A percentile compares a stretch with the other conserved stretches of the same genome.
Evolutionary conservation across 2,113 vertebrate species (phyloP).

Genomic region (Sorex fumeus): DNA sequence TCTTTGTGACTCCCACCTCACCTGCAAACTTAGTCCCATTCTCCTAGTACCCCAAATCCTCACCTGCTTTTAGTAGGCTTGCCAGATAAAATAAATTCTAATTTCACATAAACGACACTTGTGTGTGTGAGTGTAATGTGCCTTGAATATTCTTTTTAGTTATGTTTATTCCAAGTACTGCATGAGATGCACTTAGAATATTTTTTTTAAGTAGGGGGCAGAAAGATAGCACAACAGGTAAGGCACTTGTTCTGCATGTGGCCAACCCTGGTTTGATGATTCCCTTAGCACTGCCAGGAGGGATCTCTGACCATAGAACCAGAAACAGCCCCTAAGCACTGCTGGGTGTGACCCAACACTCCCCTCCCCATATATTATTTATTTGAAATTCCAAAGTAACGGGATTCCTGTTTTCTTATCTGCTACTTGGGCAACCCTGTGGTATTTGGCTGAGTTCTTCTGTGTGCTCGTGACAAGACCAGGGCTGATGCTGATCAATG

Average conservation of each 20-base stretch:
- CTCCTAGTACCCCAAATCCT: not conserved
- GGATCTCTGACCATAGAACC: too few species aligned
- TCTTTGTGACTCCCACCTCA: not conserved
- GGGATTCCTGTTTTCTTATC: not conserved
- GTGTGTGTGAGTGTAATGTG: slow-evolving; percentile 7
- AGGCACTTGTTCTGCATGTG: too few species aligned
- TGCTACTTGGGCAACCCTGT: not conserved
- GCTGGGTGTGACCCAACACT: too few species aligned
- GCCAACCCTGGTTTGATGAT: too few species aligned
- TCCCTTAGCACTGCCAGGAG: too few species aligned
- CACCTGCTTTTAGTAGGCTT: not conserved
- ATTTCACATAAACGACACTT: not conserved
- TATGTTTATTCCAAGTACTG: not conserved
- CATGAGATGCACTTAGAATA: not conserved
- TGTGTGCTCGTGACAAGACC: not conserved
- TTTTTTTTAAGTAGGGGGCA: too few species aligned
- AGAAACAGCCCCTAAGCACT: too few species aligned
- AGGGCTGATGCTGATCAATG: not conserved
- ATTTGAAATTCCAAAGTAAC: slow-evolving; percentile 5
- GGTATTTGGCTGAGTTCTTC: not conserved
- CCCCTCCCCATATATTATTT: not conserved
- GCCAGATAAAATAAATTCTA: slow-evolving; percentile 12
- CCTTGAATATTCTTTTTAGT: not conserved
- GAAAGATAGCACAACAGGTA: too few species aligned
- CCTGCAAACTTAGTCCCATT: not conserved